A percentile compares a stretch with the other conserved stretches of the same genome.
These are phyloP conservation scores for Thecophora atra DNA, from an alignment of 2,888 invertebrate species.

Conservation along the genomic window DNA sequence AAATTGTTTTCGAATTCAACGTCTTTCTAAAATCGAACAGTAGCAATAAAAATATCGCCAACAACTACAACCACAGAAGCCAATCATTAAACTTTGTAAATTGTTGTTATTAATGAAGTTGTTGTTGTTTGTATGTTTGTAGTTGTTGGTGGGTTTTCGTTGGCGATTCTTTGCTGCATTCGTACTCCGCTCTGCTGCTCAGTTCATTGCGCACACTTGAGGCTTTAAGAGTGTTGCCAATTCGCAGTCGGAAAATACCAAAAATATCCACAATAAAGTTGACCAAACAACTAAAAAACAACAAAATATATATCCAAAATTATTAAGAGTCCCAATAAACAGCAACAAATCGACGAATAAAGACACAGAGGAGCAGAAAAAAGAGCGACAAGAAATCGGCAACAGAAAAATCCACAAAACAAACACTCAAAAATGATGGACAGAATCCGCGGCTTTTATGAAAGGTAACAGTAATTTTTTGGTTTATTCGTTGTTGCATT, in stretches of 20 bases:
- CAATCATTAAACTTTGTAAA: background rate
- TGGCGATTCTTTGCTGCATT: slow-evolving; percentile 9
- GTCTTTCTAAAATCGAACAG: slow-evolving; percentile 3
- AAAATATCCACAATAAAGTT: background rate
- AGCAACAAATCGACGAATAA: background rate
- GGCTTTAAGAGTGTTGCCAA: slow-evolving; percentile 14
- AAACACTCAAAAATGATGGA: slow-evolving; percentile 2
- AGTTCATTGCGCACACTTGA: slow-evolving; percentile 5
- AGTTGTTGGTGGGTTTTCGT: background rate
- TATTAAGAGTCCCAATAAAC: background rate
- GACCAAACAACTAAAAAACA: background rate
- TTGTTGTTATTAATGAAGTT: background rate
- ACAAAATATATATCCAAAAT: background rate
- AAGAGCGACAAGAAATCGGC: background rate
- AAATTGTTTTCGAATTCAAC: slow-evolving; percentile 17
- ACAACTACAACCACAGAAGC: background rate
- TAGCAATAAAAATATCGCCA: background rate
- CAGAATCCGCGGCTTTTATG: slow-evolving; percentile 13
- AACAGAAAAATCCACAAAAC: background rate
- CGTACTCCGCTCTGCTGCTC: slow-evolving; percentile 14
- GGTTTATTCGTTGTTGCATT: background rate
- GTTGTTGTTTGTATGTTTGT: background rate
- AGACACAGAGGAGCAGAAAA: background rate
- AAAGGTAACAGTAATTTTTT: slow-evolving; percentile 8
- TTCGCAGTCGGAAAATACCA: background rate